Evolutionary conservation across 2,888 invertebrate species (phyloP).

Genomic region (Gisinianus flammeolus): DNA sequence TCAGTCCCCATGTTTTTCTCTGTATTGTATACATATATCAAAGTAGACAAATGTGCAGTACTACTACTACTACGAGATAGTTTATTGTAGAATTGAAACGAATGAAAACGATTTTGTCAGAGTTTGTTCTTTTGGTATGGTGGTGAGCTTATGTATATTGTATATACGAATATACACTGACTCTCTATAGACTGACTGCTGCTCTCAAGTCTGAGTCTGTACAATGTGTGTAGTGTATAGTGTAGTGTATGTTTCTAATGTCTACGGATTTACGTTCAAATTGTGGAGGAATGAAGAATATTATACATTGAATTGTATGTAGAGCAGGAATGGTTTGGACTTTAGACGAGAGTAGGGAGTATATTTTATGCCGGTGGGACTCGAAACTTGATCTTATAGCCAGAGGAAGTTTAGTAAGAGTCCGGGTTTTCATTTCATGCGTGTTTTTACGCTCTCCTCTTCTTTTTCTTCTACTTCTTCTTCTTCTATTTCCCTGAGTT

Average conservation of each 20-base stretch:
- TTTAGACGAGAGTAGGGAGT: neutral
- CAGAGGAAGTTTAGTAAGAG: slow-evolving; percentile 39
- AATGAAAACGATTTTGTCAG: slow-evolving; percentile 8
- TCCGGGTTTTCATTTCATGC: slow-evolving; percentile 34
- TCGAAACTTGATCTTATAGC: slow-evolving; percentile 56
- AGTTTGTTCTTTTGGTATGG: no score
- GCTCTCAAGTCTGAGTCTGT: no score
- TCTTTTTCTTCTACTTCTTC: neutral
- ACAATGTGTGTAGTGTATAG: no score
- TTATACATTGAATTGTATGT: no score
- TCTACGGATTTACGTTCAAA: no score
- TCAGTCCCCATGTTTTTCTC: neutral
- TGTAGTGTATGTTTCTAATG: no score
- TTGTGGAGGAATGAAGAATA: no score
- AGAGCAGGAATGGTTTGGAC: no score
- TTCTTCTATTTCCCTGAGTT: neutral
- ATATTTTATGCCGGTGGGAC: neutral
- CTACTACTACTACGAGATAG: neutral
- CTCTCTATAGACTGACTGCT: no score
- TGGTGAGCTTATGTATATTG: no score
- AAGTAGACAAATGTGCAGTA: no score
- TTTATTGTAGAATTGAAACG: neutral
- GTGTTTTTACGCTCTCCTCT: slow-evolving; percentile 1
- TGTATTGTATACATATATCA: neutral
- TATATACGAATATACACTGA: no score